These are phyloP conservation scores for Acomys russatus DNA, from an alignment of 2,797 vertebrate species.

Conservation along the genomic window DNA sequence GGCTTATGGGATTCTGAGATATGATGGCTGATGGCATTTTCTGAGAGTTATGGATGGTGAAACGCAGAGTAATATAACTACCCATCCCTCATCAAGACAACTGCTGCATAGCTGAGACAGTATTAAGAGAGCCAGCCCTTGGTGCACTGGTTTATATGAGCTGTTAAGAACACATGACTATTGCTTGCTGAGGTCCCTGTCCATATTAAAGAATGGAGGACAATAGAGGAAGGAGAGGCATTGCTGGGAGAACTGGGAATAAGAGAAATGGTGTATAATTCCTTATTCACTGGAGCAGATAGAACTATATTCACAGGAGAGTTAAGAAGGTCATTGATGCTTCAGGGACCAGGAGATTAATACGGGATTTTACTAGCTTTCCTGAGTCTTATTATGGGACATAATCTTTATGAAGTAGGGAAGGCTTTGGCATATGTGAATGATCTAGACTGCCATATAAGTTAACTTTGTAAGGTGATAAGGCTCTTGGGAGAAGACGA, in stretches of 20 bases:
- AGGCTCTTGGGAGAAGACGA: not conserved
- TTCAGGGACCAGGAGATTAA: not conserved
- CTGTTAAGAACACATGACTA: not conserved
- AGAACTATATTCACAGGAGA: not conserved
- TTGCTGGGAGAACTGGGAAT: not conserved
- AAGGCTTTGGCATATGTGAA: not conserved
- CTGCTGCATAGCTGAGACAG: not conserved
- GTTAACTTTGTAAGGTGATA: not conserved
- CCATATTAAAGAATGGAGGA: not conserved
- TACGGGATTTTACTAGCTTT: not conserved
- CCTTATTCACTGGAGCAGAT: not conserved
- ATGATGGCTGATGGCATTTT: no score
- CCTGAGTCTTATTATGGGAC: not conserved
- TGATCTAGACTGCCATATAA: not conserved
- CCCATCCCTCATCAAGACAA: not conserved
- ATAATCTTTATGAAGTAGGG: not conserved
- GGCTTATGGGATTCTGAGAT: not conserved
- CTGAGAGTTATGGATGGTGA: not conserved
- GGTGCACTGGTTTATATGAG: not conserved
- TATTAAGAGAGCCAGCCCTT: not conserved
- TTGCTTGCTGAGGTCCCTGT: not conserved
- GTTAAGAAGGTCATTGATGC: not conserved
- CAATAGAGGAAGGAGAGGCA: not conserved
- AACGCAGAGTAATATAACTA: not conserved
- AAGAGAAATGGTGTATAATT: not conserved